A percentile compares a stretch with the other conserved stretches of the same genome.
These are phyloP conservation scores for Montipora cactus DNA, from an alignment of 64 coral and sea anemone genomes.

Conservation along the genomic window DNA sequence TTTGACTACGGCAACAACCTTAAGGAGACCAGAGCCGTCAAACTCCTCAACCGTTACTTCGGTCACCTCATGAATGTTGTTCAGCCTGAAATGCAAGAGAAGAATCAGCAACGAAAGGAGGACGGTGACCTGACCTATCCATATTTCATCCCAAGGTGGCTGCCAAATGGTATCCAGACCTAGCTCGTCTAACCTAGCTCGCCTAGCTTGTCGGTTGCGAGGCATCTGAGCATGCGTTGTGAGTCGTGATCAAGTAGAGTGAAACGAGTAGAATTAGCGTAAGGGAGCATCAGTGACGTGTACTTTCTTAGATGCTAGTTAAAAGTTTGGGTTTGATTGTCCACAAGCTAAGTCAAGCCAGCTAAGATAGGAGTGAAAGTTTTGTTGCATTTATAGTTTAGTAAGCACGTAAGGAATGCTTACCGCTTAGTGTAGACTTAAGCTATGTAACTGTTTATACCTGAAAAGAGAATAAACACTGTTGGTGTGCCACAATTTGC, in stretches of 20 bases:
- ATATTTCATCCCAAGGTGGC: constrained; percentile 53
- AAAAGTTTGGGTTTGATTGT: not conserved
- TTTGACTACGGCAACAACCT: constrained; percentile 63
- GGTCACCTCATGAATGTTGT: not conserved
- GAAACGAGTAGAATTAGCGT: not conserved
- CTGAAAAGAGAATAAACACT: not conserved
- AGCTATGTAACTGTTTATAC: not conserved
- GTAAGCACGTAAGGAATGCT: not conserved
- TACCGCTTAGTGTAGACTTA: not conserved
- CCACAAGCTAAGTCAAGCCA: not conserved
- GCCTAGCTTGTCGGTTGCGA: not conserved
- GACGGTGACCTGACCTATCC: constrained; percentile 40
- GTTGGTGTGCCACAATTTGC: not conserved
- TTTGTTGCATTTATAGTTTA: not conserved
- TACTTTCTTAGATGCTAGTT: not conserved
- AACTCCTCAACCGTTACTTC: constrained; percentile 33
- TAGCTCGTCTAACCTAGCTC: constrained; percentile 26
- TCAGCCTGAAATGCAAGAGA: constrained; percentile 30
- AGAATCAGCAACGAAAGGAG: not conserved
- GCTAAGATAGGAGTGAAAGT: not conserved
- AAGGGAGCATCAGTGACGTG: not conserved
- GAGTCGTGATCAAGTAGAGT: not conserved
- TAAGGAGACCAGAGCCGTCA: constrained; percentile 7
- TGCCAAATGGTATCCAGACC: constrained; percentile 58
- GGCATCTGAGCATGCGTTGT: not conserved